Percentiles rank a stretch among this genome's conserved stretches.
These are phyloP conservation scores for Ceyx cyanopectus DNA, from an alignment of 2,113 vertebrate species.

Conservation along the genomic window DNA sequence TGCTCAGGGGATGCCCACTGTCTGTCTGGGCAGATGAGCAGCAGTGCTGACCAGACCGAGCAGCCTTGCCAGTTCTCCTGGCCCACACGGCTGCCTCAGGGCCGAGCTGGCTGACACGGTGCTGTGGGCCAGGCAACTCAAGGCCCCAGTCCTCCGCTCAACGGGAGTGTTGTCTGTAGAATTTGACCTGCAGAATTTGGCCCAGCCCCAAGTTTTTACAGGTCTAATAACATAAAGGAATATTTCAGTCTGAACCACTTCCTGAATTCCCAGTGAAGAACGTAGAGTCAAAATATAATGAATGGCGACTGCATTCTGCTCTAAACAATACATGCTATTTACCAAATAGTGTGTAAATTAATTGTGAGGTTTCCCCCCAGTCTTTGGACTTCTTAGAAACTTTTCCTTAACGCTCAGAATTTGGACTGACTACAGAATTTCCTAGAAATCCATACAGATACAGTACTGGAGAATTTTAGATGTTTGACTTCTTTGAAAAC, in stretches of 20 bases:
- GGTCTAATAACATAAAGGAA: slow-evolving; percentile 77
- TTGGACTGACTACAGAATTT: slow-evolving; percentile 16
- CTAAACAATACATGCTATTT: slow-evolving; percentile 73
- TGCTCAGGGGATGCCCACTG: background rate
- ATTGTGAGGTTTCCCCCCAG: background rate
- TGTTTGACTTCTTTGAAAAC: background rate
- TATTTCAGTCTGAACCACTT: slow-evolving; percentile 78
- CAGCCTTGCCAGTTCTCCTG: accelerated
- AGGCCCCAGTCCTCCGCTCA: slow-evolving; percentile 26
- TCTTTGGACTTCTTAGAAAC: slow-evolving; percentile 54
- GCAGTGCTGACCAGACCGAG: background rate
- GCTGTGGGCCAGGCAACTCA: background rate
- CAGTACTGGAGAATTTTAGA: background rate
- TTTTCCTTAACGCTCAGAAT: background rate
- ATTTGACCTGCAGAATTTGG: slow-evolving; percentile 51
- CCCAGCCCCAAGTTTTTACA: slow-evolving; percentile 71
- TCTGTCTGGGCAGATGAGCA: background rate
- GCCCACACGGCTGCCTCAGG: background rate
- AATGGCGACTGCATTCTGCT: slow-evolving; percentile 67
- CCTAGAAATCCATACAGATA: slow-evolving; percentile 30
- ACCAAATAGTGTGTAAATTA: slow-evolving; percentile 63
- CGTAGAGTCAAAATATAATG: slow-evolving; percentile 69
- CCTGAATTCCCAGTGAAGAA: slow-evolving; percentile 74
- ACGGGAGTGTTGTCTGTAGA: slow-evolving; percentile 62
- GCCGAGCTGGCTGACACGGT: background rate